Evolutionary conservation across 2,113 vertebrate genomes (phyloP), one percentile per base, ranked within the genome.

Genomic region (Arvicanthis niloticus): DNA sequence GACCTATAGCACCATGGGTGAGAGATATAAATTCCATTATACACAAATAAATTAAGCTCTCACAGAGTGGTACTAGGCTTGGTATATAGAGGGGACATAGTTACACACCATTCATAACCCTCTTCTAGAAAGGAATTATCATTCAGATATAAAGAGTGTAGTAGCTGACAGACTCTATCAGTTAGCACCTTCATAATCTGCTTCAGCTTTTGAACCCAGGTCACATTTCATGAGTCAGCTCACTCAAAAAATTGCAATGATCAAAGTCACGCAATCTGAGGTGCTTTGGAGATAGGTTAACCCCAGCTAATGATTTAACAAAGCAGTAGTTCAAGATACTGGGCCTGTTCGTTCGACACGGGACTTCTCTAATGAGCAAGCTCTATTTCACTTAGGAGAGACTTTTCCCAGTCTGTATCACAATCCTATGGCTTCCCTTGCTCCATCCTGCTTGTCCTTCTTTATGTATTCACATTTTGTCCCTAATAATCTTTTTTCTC

Each of bases 21-120:
- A 67, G 60, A 80, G 72, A 88, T 77, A 65, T 45, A 82, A 91
- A 70, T 84, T 77, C 87, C 65, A 82, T 40, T 94, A 51, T 65
- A 65, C 65, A 85, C 12, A 88, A 92, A 89, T 19, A 62, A 89
- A 88, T 91, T 91, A 82, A 82, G 13, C 37, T 70, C 42, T 75
- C 45, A 68, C 29, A 87, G 34, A 88, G 3, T 65, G 16, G 58
- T 48, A n/a, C 75, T 72, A 70, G 42, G 42, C 31, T 93, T 45
- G 78, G 45, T 88, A 16, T 45, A 72, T 65, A 17, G 48, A 29
- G 45, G 26, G 67, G 56, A 72, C 15, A 81, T 37, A 93, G 42
- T 77, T 72, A 58, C 58, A 53, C 7, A 31, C 48, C n/a, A 37
- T 40, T 97, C 22, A 62, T 58, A 92, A 29, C 17, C 45, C 40